Percentiles rank a stretch among this genome's conserved stretches.
Conservation (phyloP, 53 echinoderm and acorn worm genomes). For the Holothuria scabra region DNA sequence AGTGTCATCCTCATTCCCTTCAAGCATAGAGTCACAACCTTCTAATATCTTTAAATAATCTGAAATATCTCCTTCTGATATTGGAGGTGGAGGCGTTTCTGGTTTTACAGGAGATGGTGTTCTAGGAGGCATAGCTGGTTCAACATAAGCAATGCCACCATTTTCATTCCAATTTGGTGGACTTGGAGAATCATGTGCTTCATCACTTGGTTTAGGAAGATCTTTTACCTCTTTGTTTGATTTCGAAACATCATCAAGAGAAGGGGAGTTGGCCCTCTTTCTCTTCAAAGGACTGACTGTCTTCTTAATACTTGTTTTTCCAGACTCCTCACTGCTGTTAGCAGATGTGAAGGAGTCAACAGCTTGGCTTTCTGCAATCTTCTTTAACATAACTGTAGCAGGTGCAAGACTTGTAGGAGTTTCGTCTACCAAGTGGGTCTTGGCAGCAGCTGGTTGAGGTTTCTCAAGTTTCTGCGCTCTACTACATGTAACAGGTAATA, state of each 20-base stretch:
- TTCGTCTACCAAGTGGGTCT: not conserved
- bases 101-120: conserved; percentile 2
- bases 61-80: conserved; percentile 72
- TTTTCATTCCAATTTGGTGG: not conserved
- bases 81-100: conserved; percentile 41
- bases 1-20: conserved; percentile 34
- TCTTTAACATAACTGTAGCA: conserved; percentile 21
- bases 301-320: not conserved
- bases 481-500: conserved; percentile 42
- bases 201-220: not conserved
- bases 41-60: conserved; percentile 67
- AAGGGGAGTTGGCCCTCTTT: not conserved
- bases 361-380: not conserved
- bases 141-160: conserved; percentile 30
- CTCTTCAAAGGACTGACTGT: not conserved
- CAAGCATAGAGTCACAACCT: conserved; percentile 15
- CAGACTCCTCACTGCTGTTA: not conserved
- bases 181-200: not conserved
- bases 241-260: not conserved
- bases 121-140: conserved; percentile 7
- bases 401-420: not conserved
- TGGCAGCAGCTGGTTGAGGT: not conserved
- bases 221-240: not conserved
- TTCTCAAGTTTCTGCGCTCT: conserved; percentile 2
- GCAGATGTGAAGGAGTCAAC: not conserved